phyloP scores from a whole-genome alignment of 1,140 invertebrate genomes.

The Drosophila setifemur region DNA sequence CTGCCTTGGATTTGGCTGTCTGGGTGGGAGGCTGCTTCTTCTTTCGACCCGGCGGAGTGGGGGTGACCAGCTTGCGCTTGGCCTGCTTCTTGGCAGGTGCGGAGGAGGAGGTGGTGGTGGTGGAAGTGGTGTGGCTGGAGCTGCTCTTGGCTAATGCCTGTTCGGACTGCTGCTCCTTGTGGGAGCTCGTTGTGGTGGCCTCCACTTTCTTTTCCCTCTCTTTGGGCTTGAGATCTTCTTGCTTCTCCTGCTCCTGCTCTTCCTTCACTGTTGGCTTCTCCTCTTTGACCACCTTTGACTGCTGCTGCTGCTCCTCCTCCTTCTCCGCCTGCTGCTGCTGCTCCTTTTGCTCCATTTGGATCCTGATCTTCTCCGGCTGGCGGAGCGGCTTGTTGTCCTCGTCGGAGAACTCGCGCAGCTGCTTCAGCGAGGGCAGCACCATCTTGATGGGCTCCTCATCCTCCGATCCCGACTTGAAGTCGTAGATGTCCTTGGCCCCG shows the following conservation, averaged over 20 bases:
- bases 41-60: constrained; percentile 22
- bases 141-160: constrained; percentile 3
- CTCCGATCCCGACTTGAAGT: constrained; percentile 78
- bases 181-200: neutral
- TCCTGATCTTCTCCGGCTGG: constrained; percentile 23
- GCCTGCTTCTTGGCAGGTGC: constrained; percentile 43
- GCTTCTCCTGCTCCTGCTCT: neutral
- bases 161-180: constrained; percentile 14
- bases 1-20: neutral
- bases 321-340: neutral
- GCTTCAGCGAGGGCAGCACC: constrained; percentile 72
- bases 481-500: constrained; percentile 70
- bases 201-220: constrained; percentile 12
- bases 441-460: constrained; percentile 80
- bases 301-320: neutral
- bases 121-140: neutral
- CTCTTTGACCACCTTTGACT: neutral
- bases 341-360: neutral
- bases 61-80: constrained; percentile 42
- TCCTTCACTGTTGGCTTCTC: neutral
- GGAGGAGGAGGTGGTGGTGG: neutral
- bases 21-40: constrained; percentile 28
- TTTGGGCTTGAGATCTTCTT: neutral
- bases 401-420: constrained; percentile 74
- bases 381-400: constrained; percentile 74